Conservation (phyloP, 2,888 invertebrate species). For the Diarsia mendica region DNA sequence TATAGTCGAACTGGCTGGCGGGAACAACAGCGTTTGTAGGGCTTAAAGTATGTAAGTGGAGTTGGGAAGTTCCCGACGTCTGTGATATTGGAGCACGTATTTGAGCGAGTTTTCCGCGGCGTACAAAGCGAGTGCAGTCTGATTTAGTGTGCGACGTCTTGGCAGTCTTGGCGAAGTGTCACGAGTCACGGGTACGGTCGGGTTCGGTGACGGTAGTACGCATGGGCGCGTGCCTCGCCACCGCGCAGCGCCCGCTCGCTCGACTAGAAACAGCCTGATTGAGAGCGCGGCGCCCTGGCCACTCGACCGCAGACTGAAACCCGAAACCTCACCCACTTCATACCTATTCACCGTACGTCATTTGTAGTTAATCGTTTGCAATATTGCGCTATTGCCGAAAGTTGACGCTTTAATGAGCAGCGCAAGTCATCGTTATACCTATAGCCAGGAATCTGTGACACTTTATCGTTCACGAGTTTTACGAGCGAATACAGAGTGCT, state of each 20-base stretch:
- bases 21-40: slow-evolving; percentile 25
- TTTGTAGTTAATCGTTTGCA: slow-evolving; percentile 68
- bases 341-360: slow-evolving; percentile 70
- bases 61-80: slow-evolving; percentile 23
- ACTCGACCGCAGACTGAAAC: slow-evolving; percentile 85
- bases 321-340: slow-evolving; percentile 75
- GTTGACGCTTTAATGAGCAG: slow-evolving; percentile 25
- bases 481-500: neutral
- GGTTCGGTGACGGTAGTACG: slow-evolving; percentile 63
- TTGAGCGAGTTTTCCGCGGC: slow-evolving; percentile 20
- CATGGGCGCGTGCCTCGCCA: slow-evolving; percentile 57
- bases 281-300: slow-evolving; percentile 77
- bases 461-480: neutral
- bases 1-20: slow-evolving; percentile 22
- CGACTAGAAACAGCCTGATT: slow-evolving; percentile 78
- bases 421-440: neutral
- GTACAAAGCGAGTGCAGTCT: slow-evolving; percentile 37
- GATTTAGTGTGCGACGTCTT: slow-evolving; percentile 45
- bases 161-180: slow-evolving; percentile 30
- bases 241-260: slow-evolving; percentile 56
- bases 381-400: slow-evolving; percentile 60
- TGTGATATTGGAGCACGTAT: slow-evolving; percentile 53
- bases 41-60: slow-evolving; percentile 36
- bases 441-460: neutral
- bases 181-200: slow-evolving; percentile 17